phyloP scores from a whole-genome alignment of 2,888 invertebrate genomes.

The Trimorus sp. region DNA sequence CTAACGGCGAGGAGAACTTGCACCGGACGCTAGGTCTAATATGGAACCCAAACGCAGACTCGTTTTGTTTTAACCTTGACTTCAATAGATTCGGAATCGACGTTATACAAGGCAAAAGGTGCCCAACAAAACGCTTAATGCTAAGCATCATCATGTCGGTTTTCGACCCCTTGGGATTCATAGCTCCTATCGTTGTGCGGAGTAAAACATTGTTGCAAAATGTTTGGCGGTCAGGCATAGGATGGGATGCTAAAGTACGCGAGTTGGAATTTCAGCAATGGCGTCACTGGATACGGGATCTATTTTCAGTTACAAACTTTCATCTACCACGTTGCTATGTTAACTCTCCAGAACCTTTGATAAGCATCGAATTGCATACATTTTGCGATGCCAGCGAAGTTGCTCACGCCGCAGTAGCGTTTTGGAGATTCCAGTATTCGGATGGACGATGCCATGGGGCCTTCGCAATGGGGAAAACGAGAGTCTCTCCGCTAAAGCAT shows the following conservation, averaged over 20 bases:
- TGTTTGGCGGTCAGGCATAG: not conserved
- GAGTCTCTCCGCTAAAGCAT: conserved; percentile 14
- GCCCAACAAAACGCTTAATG: not conserved
- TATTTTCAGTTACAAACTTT: not conserved
- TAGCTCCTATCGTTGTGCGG: not conserved
- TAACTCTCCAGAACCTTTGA: too few relatives aligned
- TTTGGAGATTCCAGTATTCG: conserved; percentile 11
- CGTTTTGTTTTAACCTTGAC: not conserved
- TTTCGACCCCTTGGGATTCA: not conserved
- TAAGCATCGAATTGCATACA: conserved; percentile 18
- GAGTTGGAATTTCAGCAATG: not conserved
- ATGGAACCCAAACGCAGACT: not conserved
- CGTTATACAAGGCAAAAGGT: not conserved
- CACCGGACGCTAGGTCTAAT: not conserved
- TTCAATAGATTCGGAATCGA: not conserved
- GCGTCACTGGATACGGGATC: not conserved
- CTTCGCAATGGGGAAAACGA: conserved; percentile 6
- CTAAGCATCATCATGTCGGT: not conserved
- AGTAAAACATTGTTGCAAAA: not conserved
- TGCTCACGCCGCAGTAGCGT: conserved; percentile 20
- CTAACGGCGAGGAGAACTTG: too few relatives aligned
- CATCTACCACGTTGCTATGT: not conserved
- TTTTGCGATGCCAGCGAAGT: conserved; percentile 23
- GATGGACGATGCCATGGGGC: not conserved
- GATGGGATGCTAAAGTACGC: not conserved